Percentiles rank a stretch among this genome's conserved stretches.
These are phyloP conservation scores for Aselliscus stoliczkanus DNA, from an alignment of 2,797 vertebrate species.

Conservation along the genomic window DNA sequence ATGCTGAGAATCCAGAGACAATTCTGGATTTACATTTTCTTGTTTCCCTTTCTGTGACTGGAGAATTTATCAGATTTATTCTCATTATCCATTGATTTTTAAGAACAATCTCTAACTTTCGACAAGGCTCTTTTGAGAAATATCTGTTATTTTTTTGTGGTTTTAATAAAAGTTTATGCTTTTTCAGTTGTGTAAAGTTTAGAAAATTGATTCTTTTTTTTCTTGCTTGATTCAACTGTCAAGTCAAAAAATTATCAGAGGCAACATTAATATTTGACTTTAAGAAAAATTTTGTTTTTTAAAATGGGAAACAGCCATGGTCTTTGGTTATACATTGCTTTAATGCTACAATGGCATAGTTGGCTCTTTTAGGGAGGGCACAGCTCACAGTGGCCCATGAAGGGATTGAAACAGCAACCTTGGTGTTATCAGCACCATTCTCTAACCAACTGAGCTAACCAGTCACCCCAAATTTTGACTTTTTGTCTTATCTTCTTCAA, in stretches of 20 bases:
- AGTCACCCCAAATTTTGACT: background rate
- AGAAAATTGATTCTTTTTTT: conserved; percentile 5
- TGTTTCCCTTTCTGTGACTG: background rate
- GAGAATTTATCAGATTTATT: background rate
- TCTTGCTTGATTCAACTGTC: background rate
- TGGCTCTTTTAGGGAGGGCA: no score
- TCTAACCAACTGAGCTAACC: no score
- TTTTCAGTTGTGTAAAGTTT: background rate
- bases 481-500: background rate
- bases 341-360: no score
- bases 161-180: background rate
- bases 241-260: background rate
- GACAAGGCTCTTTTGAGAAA: background rate
- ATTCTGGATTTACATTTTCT: background rate
- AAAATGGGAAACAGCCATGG: no score
- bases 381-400: no score
- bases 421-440: no score
- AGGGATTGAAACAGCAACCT: no score
- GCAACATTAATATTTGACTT: background rate
- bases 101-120: background rate
- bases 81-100: background rate
- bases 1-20: background rate
- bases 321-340: no score
- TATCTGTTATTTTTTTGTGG: background rate
- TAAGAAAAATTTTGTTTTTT: no score